phyloP scores from a whole-genome alignment of 2,888 invertebrate genomes.

The Blera fallax region DNA sequence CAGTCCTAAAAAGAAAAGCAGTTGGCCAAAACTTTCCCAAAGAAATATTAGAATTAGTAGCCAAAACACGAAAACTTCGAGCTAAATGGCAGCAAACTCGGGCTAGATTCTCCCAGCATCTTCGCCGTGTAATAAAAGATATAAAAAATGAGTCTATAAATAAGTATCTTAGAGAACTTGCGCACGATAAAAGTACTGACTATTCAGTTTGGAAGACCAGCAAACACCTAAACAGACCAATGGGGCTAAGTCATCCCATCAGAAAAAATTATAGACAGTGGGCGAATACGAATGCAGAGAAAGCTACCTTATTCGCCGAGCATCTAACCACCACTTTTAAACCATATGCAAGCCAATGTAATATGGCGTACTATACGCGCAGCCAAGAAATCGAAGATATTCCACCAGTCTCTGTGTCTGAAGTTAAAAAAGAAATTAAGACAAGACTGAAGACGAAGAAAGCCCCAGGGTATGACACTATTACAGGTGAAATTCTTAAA shows the following conservation, averaged over 20 bases:
- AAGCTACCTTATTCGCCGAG: no score
- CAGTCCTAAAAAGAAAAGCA: not conserved
- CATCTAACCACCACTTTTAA: no score
- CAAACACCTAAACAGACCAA: no score
- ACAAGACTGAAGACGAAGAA: not conserved
- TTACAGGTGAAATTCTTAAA: not conserved
- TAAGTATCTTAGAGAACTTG: not conserved
- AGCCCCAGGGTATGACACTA: not conserved
- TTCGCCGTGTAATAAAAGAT: not conserved
- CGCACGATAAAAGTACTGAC: no score
- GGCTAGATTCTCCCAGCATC: not conserved
- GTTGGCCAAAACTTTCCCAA: not conserved
- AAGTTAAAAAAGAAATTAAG: not conserved
- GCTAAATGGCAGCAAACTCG: not conserved
- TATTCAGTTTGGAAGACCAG: no score
- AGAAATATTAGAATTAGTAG: not conserved
- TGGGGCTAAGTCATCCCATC: no score
- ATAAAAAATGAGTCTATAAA: not conserved
- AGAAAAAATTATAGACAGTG: no score
- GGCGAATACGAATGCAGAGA: no score
- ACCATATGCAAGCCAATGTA: not conserved
- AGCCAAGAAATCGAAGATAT: no score
- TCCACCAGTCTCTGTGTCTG: not conserved
- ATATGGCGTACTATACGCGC: not conserved
- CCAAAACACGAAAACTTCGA: not conserved